These are phyloP conservation scores for Diarsia dahlii DNA, from an alignment of 2,888 invertebrate genomes.

Conservation along the genomic window DNA sequence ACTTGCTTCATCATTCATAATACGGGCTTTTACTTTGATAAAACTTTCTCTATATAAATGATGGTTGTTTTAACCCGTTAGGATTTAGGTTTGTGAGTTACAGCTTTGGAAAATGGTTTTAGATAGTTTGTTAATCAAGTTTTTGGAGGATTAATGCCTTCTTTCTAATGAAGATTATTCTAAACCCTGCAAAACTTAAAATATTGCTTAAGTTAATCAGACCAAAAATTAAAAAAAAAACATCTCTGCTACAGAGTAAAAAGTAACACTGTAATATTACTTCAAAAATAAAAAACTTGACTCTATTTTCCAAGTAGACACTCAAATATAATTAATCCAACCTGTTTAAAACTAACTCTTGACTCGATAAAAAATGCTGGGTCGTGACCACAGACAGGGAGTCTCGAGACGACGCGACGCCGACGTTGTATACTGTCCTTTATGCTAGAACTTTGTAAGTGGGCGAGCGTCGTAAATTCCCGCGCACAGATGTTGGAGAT, in stretches of 20 bases:
- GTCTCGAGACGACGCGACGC: constrained; percentile 42
- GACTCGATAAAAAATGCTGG: constrained; percentile 50
- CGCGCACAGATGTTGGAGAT: constrained; percentile 75
- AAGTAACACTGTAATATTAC: not conserved
- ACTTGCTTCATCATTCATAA: constrained; percentile 84
- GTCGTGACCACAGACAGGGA: constrained; percentile 56
- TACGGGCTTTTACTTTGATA: constrained; percentile 74
- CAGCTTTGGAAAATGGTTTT: constrained; percentile 15
- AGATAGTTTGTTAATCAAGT: constrained; percentile 32
- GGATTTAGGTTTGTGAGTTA: constrained; percentile 41
- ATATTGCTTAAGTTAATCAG: not conserved
- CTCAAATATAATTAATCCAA: constrained; percentile 52
- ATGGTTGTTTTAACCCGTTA: constrained; percentile 63
- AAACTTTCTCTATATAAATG: constrained; percentile 66
- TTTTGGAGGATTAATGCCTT: not conserved
- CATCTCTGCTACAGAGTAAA: not conserved
- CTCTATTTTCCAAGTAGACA: constrained; percentile 12
- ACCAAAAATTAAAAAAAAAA: not conserved
- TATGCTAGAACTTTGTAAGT: constrained; percentile 71
- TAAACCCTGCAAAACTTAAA: not conserved
- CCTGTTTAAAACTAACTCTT: constrained; percentile 37
- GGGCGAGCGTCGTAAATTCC: constrained; percentile 74
- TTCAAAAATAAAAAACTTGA: constrained; percentile 2
- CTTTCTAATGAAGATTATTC: not conserved
- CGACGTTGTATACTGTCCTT: constrained; percentile 64